Evolutionary conservation across 2,888 invertebrate genomes (phyloP).

Genomic region (Periphyllus acericola): DNA sequence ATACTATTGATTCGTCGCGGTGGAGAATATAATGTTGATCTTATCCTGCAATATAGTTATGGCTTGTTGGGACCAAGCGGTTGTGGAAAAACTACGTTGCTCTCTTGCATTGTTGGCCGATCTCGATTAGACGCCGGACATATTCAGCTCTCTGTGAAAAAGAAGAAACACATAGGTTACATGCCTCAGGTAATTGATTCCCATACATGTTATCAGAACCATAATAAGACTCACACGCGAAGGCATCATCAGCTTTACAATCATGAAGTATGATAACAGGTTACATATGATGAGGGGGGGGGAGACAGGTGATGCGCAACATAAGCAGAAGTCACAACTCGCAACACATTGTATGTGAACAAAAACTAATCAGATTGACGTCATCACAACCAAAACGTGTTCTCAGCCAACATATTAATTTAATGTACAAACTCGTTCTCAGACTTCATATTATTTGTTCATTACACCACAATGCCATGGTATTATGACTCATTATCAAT

Average conservation of each 20-base stretch:
- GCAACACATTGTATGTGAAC: neutral
- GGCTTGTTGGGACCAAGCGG: slow-evolving; percentile 71
- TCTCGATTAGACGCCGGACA: slow-evolving; percentile 68
- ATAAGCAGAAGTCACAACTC: neutral
- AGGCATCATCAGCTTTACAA: too few relatives aligned
- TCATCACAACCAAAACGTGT: neutral
- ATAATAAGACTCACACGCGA: neutral
- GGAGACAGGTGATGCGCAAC: neutral
- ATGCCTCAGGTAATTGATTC: slow-evolving; percentile 72
- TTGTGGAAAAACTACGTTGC: slow-evolving; percentile 71
- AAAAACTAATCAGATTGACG: neutral
- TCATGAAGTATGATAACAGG: too few relatives aligned
- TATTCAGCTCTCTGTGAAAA: slow-evolving; percentile 68
- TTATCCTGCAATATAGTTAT: slow-evolving; percentile 68
- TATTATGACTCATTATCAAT: neutral
- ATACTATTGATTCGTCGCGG: neutral
- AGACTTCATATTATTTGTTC: too few relatives aligned
- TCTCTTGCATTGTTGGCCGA: slow-evolving; percentile 70
- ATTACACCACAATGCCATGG: too few relatives aligned
- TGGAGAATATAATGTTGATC: too few relatives aligned
- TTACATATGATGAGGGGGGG: neutral
- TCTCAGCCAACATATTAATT: neutral
- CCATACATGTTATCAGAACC: neutral
- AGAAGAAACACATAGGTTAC: slow-evolving; percentile 65
- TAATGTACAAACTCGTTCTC: neutral